These are phyloP conservation scores for Hydropsyche betteni DNA, from an alignment of 2,888 invertebrate genomes.

Conservation along the genomic window DNA sequence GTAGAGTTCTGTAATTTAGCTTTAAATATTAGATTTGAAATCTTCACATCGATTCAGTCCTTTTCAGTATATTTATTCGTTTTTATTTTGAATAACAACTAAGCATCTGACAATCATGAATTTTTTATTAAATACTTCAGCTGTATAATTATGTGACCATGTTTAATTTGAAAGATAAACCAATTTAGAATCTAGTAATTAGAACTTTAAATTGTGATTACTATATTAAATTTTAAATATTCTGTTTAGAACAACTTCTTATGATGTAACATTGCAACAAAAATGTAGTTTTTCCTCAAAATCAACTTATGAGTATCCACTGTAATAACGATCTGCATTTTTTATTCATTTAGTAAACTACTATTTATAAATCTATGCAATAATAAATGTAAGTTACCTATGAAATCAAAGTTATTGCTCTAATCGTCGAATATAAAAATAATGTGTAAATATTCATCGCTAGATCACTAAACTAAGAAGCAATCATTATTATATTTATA, in stretches of 20 bases:
- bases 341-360: conserved; percentile 16
- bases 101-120: conserved; percentile 51
- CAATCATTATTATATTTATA: conserved; percentile 39
- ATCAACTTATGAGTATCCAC: not conserved
- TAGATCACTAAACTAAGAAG: conserved; percentile 41
- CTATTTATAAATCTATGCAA: conserved; percentile 46
- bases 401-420: conserved; percentile 10
- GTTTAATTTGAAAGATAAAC: too few relatives aligned
- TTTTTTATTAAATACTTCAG: too few relatives aligned
- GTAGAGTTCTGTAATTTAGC: too few relatives aligned
- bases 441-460: conserved; percentile 37
- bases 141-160: too few relatives aligned
- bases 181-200: too few relatives aligned
- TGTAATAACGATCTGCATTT: conserved; percentile 25
- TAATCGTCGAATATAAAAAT: conserved; percentile 28
- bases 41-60: conserved; percentile 16
- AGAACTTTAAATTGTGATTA: too few relatives aligned
- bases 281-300: too few relatives aligned
- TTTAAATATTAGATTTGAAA: not conserved
- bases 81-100: conserved; percentile 36
- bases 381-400: conserved; percentile 46
- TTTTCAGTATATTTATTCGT: not conserved
- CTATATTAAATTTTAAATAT: too few relatives aligned
- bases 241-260: too few relatives aligned
- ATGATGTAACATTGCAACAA: too few relatives aligned